Conservation (phyloP, 2,888 invertebrate genomes). For the Cheilosia pagana region DNA sequence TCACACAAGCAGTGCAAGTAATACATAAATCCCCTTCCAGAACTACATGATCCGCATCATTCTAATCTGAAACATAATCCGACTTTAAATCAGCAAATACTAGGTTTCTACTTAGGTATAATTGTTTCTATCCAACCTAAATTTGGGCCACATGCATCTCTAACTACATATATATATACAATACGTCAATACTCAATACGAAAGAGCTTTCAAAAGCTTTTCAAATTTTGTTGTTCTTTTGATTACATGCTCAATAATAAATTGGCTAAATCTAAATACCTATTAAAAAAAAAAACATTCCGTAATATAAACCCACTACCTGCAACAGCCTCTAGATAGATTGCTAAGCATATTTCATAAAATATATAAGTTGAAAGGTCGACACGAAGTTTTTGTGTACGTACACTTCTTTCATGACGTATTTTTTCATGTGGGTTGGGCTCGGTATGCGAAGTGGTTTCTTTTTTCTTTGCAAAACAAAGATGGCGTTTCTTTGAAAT, state of each 20-base stretch:
- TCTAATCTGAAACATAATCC: neutral
- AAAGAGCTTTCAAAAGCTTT: slow-evolving; percentile 39
- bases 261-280: neutral
- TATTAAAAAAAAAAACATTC: neutral
- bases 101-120: too few species aligned
- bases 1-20: too few species aligned
- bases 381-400: neutral
- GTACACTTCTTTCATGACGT: neutral
- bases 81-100: slow-evolving; percentile 9
- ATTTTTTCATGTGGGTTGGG: neutral
- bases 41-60: neutral
- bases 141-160: slow-evolving; percentile 29
- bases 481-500: slow-evolving; percentile 27
- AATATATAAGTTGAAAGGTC: neutral
- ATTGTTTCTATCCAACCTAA: slow-evolving; percentile 13
- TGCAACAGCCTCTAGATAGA: neutral
- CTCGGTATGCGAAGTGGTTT: slow-evolving; percentile 14
- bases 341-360: neutral
- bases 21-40: too few species aligned
- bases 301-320: neutral
- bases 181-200: neutral
- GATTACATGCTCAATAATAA: neutral
- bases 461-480: slow-evolving; percentile 4
- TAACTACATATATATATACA: slow-evolving; percentile 1
- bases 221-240: neutral